Base-by-base conservation (phyloP, 2,888 invertebrate species). In the Pterostichus madidus region DNA sequence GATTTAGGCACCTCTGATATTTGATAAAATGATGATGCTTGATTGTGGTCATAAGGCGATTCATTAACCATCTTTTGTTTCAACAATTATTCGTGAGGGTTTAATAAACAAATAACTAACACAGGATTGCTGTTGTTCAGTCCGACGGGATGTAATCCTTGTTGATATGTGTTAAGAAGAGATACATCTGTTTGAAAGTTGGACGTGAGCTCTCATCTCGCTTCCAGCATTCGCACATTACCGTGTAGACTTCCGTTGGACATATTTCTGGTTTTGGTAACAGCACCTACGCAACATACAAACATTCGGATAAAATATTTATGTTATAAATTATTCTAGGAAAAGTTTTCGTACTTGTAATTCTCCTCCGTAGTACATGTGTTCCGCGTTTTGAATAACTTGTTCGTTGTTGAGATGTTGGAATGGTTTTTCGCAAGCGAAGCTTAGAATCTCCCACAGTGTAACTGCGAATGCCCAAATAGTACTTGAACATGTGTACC, bases 231-330 rank as follows among this genome's bases (percentile, higher is more conserved):
- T 93, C 93, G 87, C 93, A 92, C 94, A 96, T 94, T 85, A 96
- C 91, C 85, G 94, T 93, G 90, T 96, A 96, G 71, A 96, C 93
- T 86, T 94, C 94, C 15, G 93, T 91, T 11, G 96, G 94, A 89
- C 96, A 96, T 84, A 95, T 93, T 77, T 93, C 92, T 56, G 96
- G 96, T 86, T 94, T 93, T 86, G 95, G 95, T 83, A 90, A 85
- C n/a, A 89, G 84, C 85, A 93, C 92, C 91, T 93, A 80, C 87
- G 87, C 53, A 78, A 85, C 85, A 84, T 15, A 68, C n/a, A 68
- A 68, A 77, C 11, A 31, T 46, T 49, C 10, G 8, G 17, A 15
- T 17, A 17, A 56, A 15, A 46, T 71, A 46, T 39, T 17, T 35
- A 56, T 31, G 13, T 75, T 59, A 39, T 49, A 44, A 44, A 44